These are phyloP conservation scores for Macroglossus sobrinus DNA, from an alignment of 2,113 vertebrate genomes.

Conservation along the genomic window DNA sequence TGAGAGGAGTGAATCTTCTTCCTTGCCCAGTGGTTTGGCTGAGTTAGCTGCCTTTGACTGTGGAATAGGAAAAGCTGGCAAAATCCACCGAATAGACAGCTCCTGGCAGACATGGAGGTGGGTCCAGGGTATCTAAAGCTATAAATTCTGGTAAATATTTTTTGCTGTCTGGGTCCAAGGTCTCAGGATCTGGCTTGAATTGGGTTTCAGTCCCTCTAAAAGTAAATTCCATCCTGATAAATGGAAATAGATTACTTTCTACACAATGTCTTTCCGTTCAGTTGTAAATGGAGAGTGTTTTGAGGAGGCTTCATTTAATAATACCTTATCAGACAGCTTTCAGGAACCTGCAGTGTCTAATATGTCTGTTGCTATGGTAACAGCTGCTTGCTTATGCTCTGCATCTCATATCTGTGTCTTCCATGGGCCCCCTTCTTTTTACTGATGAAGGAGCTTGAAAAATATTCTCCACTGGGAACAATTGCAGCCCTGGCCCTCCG, in stretches of 20 bases:
- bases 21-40: not conserved
- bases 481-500: not conserved
- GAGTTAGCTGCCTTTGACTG: not conserved
- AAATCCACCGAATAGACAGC: not conserved
- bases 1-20: not conserved
- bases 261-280: constrained; percentile 61
- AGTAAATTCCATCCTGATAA: constrained; percentile 61
- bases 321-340: constrained; percentile 86
- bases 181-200: constrained; percentile 25
- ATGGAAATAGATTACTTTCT: constrained; percentile 67
- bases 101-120: not conserved
- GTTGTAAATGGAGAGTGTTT: constrained; percentile 75
- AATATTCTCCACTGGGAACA: constrained; percentile 30
- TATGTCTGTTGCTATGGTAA: constrained; percentile 84
- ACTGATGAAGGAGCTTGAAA: constrained; percentile 59
- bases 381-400: constrained; percentile 79
- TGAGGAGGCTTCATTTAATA: constrained; percentile 85
- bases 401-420: constrained; percentile 75
- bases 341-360: constrained; percentile 85
- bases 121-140: not conserved
- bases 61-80: not conserved
- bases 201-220: constrained; percentile 2
- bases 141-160: not conserved
- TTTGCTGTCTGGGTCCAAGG: not conserved
- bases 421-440: constrained; percentile 62